phyloP scores from a whole-genome alignment of 1,140 invertebrate species.

The Pseudobourletiella spinata region DNA sequence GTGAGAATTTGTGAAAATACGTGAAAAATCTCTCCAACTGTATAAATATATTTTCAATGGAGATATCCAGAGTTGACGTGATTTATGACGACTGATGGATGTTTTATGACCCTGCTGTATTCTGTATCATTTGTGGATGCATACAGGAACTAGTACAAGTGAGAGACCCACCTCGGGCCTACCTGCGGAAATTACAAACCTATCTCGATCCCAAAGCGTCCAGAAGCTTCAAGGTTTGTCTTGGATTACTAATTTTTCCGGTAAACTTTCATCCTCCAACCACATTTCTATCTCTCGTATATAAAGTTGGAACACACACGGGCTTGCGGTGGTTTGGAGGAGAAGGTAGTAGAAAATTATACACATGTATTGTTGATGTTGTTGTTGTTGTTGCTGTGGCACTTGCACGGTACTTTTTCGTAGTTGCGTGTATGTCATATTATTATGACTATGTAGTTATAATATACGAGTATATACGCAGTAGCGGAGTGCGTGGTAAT shows the following conservation, averaged over 20 bases:
- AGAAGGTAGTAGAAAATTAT: too few species aligned
- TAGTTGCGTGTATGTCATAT: too few species aligned
- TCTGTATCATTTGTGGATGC: constrained; percentile 7
- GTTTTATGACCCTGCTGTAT: not conserved
- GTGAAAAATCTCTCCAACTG: not conserved
- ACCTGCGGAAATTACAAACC: constrained; percentile 83
- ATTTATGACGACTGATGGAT: not conserved
- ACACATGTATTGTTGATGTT: too few species aligned
- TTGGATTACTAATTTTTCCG: too few species aligned
- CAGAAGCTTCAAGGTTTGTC: constrained; percentile 77
- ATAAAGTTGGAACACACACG: too few species aligned
- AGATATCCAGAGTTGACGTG: not conserved
- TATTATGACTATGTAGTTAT: too few species aligned
- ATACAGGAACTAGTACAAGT: constrained; percentile 90
- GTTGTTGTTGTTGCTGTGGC: too few species aligned
- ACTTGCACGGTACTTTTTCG: too few species aligned
- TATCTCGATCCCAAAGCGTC: constrained; percentile 94
- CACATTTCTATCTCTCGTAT: not conserved
- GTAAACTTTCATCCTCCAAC: too few species aligned
- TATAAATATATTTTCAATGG: not conserved
- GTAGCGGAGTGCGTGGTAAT: too few species aligned
- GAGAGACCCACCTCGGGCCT: constrained; percentile 90
- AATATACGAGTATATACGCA: too few species aligned
- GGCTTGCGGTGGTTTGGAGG: too few species aligned
- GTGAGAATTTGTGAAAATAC: constrained; percentile 45